These are phyloP conservation scores for Melipona beecheii DNA, from an alignment of 2,888 invertebrate species.

Conservation along the genomic window DNA sequence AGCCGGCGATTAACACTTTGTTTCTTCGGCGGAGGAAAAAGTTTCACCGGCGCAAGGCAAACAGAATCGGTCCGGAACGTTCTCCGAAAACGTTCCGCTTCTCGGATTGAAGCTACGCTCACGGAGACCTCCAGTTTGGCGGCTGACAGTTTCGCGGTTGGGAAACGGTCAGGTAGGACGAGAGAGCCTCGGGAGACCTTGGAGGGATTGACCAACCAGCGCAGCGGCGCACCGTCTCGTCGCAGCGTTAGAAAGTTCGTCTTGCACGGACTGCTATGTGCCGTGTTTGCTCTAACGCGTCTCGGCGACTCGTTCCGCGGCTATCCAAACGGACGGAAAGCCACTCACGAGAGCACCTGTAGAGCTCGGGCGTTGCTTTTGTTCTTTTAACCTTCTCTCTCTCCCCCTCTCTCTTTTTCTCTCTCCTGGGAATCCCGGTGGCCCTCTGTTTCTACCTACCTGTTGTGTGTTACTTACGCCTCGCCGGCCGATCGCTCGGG, in stretches of 20 bases:
- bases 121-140: background rate
- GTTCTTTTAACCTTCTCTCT: conserved; percentile 69
- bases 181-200: conserved; percentile 31
- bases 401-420: conserved; percentile 34
- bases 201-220: conserved; percentile 47
- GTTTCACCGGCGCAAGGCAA: too few relatives aligned
- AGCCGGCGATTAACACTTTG: too few relatives aligned
- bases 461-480: conserved; percentile 74
- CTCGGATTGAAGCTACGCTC: background rate
- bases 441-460: conserved; percentile 68
- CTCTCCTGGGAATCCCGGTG: conserved; percentile 51
- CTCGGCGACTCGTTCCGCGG: conserved; percentile 72
- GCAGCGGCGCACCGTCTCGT: conserved; percentile 39
- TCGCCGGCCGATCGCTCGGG: conserved; percentile 68
- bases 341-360: conserved; percentile 78
- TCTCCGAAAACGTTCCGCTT: background rate
- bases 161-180: conserved; percentile 56
- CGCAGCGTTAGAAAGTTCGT: conserved; percentile 75
- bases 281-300: conserved; percentile 77
- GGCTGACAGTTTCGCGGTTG: conserved; percentile 40
- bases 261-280: conserved; percentile 35
- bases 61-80: background rate
- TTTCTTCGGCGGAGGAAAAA: too few relatives aligned
- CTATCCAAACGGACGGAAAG: conserved; percentile 73
- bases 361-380: conserved; percentile 76